Base-by-base conservation (phyloP, 2,113 vertebrate genomes). In the Scomber japonicus region DNA sequence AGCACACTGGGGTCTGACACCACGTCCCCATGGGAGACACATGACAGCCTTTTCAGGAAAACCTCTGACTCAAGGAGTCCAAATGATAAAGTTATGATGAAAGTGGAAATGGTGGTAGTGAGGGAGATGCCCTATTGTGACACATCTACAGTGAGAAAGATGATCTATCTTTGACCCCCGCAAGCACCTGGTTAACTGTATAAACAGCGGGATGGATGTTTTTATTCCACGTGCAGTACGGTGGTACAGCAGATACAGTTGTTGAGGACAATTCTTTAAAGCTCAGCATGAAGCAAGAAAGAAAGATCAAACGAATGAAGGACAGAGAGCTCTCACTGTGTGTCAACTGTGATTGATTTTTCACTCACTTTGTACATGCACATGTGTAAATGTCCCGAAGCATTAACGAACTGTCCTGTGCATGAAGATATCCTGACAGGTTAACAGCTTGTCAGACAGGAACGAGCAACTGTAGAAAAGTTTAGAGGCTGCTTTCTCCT, bases 1-100 rank as follows among this genome's bases (percentile, higher is more conserved):
- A 84, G 87, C 90, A 94, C 95, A 92, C 70, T 63, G 51, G 84
- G 92, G 92, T 94, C 92, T 93, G 95, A 83, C 91, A 90, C 87
- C 71, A 60, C 69, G 69, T 69, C 89, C 91, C 91, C 78, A 67
- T 71, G 94, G 94, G 93, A 92, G 70, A 72, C 49, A 82, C 85
- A 71, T 87, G 89, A 93, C 91, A 88, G 92, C 91, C 89, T 90
- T 91, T 89, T 80, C 91, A 75, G 79, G 79, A 84, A 89, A 91
- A 90, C 89, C 91, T 92, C 86, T 93, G 92, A 94, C 91, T 94
- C 91, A 88, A 85, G 80, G 59, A 92, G 91, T 90, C 81, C 56
- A 51, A 88, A 91, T 93, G 91, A 93, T 92, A 60, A 93, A 93
- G 89, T 88, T 88, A 75, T 92, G 93, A 93, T 93, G 86, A 91